Base-by-base conservation (phyloP, 37 sponge, comb jelly and placozoan species). In the Lycopodina hypogea region DNA sequence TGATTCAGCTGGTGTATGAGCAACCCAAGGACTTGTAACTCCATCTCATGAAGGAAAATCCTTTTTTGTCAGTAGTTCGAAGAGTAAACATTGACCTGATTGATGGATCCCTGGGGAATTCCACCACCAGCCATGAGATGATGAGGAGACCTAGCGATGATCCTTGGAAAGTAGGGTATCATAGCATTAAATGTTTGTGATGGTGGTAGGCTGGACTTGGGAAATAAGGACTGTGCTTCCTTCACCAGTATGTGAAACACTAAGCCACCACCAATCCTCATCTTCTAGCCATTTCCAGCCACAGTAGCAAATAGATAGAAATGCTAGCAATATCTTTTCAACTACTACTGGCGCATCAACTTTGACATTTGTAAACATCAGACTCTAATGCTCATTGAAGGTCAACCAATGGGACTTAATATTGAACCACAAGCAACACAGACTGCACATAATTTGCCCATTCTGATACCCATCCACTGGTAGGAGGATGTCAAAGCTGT, bases 41-140 rank as follows among this genome's bases (percentile, higher is more conserved):
- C 15, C 71, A 76, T 62, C 70, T 70, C 84, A 77, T 77, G 0
- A 55, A 11, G 30, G 66, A 17, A 30, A 7, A n/a, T 2, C 1
- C 8, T 1, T 15, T 30, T n/a, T 39, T 6, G 22, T 51, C 55
- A 53, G 24, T 68, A 34, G 19, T 21, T 37, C 40, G 58, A 40
- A 26, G 33, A 18, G 67, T 90, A 90, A 42, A 90, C 76, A 45
- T 90, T 90, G 82, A 62, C 75, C 60, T 90, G 86, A 17, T 81
- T 74, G 18, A 84, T 78, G 28, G 81, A 63, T 90, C 90, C 24
- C 35, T 29, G 33, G 68, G 60, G 55, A 60, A 61, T 66, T 76
- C 42, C 23, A 45, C 3, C 4, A 42, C 34, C 32, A 21, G 33
- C 90, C 90, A 90, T 22, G 30, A 41, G 38, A 90, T 62, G n/a